Evolutionary conservation across 2,888 invertebrate species (phyloP), one percentile per base, ranked within the genome.

Genomic region (Ectemnius lituratus): DNA sequence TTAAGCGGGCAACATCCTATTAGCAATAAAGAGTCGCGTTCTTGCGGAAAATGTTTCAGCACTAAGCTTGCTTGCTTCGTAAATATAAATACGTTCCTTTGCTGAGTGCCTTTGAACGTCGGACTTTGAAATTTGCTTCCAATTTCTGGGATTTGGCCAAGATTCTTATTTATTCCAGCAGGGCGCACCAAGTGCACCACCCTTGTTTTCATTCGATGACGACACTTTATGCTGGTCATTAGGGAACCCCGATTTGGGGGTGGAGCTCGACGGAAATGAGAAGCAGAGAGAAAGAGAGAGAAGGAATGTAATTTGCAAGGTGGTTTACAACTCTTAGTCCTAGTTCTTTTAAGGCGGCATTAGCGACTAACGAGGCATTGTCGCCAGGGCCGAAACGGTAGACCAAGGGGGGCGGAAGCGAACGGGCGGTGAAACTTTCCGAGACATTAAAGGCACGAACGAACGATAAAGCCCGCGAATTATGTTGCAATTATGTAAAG

Each of bases 291-390:
- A 62, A 68, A 57, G 70, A 6, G n/a, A 37, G 57, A 67, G 68
- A 62, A 68, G 49, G 70, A 64, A 71, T 77, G 84, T 86, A 87
- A 88, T 88, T 88, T 86, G 81, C 85, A 82, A 78, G 84, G 82
- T 81, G 82, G 82, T 84, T 87, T 85, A 85, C 86, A 86, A 86
- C 85, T 86, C 84, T 87, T 87, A 87, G 88, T 88, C 87, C 86
- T 80, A 80, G 83, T 84, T 85, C 86, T 86, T 86, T 84, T 78
- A 78, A 81, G 82, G 78, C 61, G 68, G 76, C 80, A 82, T 86
- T 83, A 83, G 78, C 84, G 81, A 75, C 87, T 89, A 89, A 89
- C 88, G 89, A 89, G 86, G 84, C 85, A 88, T 89, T 88, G 88
- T 88, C 87, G 83, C 73, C 37, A 37, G 37, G 8, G 11, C 37